Conservation (phyloP, 2,113 vertebrate species). For the Canis aureus region DNA sequence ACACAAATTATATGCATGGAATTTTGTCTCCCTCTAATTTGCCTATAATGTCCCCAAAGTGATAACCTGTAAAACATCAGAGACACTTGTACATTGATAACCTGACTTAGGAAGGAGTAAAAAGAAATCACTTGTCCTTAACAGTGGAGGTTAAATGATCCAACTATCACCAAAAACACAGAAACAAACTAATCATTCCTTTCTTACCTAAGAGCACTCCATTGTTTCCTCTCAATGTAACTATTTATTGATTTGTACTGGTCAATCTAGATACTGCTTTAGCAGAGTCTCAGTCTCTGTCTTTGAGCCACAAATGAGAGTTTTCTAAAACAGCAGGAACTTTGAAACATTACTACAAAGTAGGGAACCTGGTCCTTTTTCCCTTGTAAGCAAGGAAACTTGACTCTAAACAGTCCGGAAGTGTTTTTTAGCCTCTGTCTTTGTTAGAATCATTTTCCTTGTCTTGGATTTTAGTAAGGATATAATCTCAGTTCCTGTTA, state of each 20-base stretch:
- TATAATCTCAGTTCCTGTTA: constrained; percentile 67
- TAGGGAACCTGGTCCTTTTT: neutral
- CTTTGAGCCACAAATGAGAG: constrained; percentile 26
- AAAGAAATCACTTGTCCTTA: neutral
- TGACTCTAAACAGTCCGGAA: constrained; percentile 61
- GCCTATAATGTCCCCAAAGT: neutral
- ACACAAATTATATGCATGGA: constrained; percentile 15
- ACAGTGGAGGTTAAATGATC: neutral
- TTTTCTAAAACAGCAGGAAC: constrained; percentile 51
- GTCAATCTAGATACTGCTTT: neutral
- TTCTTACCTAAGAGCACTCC: constrained; percentile 18
- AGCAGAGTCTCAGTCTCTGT: neutral
- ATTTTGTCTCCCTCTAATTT: neutral
- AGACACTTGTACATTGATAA: neutral
- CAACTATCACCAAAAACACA: neutral
- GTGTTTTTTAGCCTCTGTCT: constrained; percentile 49
- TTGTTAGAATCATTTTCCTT: constrained; percentile 60
- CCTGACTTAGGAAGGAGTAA: neutral
- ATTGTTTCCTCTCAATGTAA: neutral
- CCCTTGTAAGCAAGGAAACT: constrained; percentile 67
- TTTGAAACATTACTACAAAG: neutral
- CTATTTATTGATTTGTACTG: neutral
- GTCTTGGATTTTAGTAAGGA: constrained; percentile 64
- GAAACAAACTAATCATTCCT: neutral
- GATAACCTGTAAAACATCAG: neutral